Evolutionary conservation across 2,888 invertebrate species (phyloP), one percentile per base, ranked within the genome.

Genomic region (Synergus itoensis): DNA sequence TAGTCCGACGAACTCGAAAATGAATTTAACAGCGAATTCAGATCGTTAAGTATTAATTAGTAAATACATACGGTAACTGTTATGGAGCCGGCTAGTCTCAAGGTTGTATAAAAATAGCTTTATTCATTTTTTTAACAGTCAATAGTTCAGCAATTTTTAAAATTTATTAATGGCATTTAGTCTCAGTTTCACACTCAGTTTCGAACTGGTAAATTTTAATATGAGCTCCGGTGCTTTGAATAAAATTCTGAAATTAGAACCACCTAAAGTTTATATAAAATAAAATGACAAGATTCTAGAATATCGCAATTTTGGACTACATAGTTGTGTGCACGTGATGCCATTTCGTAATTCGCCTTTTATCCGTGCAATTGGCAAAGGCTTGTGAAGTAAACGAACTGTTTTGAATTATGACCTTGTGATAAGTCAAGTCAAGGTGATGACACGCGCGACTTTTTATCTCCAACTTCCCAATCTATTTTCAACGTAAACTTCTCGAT

Each of bases 1-100:
- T 21, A 69, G 67, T 45, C 16, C 45, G 67, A 28, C 67, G 67
- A 69, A 69, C 67, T 69, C 67, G 21, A 53, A 53, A 53, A 16
- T 53, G 7, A 53, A 7, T 53, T n/a, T 53, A 53, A 1, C n/a
- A 53, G 7, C 8, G n/a, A 53, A 53, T 53, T n/a, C n/a, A 53
- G 53, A 53, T n/a, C 53, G n/a, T n/a, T 53, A n/a, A n/a, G 53
- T 53, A 53, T 53, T 53, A 8, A 53, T 53, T 53, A 41, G 9
- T 9, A 41, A 0, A 1, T 41, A 9, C 7, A 41, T 9, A n/a
- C n/a, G n/a, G n/a, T n/a, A 40, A 41, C 8, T 41, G 4, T 41
- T 41, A 48, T 67, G 14, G 67, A 67, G 43, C 18, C 67, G 43
- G 67, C 43, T 8, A 67, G 45, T 67, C 45, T 67, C 67, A 67